phyloP scores from a whole-genome alignment of 2,113 vertebrate genomes.

The Cyrtonyx montezumae region DNA sequence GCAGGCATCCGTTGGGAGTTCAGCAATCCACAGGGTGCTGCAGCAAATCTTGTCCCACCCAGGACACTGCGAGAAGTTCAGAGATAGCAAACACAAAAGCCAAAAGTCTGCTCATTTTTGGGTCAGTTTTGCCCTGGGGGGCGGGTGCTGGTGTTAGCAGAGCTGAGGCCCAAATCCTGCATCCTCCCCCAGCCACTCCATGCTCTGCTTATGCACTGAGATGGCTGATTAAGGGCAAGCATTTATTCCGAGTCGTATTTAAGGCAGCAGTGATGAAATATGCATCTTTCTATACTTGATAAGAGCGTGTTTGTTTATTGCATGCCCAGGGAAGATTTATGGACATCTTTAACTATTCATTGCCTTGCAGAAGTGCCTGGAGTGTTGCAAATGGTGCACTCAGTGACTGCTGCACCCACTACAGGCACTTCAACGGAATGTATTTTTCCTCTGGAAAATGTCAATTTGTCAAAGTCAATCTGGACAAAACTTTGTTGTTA shows the following conservation, averaged over 20 bases:
- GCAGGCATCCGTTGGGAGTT: background rate
- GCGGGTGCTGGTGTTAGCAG: background rate
- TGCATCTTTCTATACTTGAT: constrained; percentile 55
- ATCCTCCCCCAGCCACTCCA: background rate
- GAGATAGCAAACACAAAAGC: background rate
- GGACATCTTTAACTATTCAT: constrained; percentile 58
- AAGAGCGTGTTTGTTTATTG: constrained; percentile 61
- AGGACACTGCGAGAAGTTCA: background rate
- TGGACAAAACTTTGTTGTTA: background rate
- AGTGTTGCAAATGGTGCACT: constrained; percentile 46
- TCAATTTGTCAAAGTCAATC: constrained; percentile 26
- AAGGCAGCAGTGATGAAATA: constrained; percentile 56
- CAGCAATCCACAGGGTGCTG: background rate
- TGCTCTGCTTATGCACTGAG: background rate
- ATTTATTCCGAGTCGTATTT: background rate
- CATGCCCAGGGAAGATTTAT: constrained; percentile 53
- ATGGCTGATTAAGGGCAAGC: constrained; percentile 45
- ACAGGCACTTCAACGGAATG: background rate
- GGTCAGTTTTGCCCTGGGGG: background rate
- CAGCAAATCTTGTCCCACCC: background rate
- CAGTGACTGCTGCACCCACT: background rate
- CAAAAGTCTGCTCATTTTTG: background rate
- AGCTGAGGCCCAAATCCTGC: background rate
- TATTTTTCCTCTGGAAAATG: constrained; percentile 32
- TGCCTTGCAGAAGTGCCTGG: background rate